Base-by-base conservation (phyloP, 2,113 vertebrate genomes). In the Sylvia atricapilla region DNA sequence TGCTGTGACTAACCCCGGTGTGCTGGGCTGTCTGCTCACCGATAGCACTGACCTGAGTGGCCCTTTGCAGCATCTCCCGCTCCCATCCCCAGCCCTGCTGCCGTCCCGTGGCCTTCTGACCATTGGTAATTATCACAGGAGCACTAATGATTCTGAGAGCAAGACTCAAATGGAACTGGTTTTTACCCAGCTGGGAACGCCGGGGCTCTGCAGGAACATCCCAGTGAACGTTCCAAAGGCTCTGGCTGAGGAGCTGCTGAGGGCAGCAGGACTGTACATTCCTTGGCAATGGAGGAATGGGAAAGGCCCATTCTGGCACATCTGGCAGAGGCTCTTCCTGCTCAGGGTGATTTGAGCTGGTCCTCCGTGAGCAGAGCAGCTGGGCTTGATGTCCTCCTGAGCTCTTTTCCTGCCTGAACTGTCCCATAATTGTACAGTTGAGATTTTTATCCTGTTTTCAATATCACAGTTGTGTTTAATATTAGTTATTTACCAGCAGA, bases 1-100 rank as follows among this genome's bases (percentile, higher is more conserved):
- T 96, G 80, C 91, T 85, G 39, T 94, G 94, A 93, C 90, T 95
- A 95, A 97, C 53, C 37, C 53, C 69, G 85, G 23, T 81, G 66
- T 87, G 67, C 90, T 89, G 87, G 94, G 73, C 87, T 85, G 84
- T 55, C 93, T 86, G 75, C 88, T 94, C 62, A 25, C 10, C 35
- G 70, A 62, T 28, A 37, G 46, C 70, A 10, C 64, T 89, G 69
- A 55, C 83, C 70, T 80, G 72, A 13, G 39, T 28, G 84, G 81
- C 67, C 80, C 66, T 83, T 5, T 33, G 67, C 46, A 87, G 87
- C 84, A 68, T 60, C 84, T 81, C 86, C 37, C 87, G 77, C 77
- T 21, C 63, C 60, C 62, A 62, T 0, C 5, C 33, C 46, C 53
- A 47, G 0, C 28, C 52, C 3, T 2, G 46, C 68, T 44, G 39